Evolutionary conservation across 2,113 vertebrate species (phyloP).

Genomic region (Antidorcas marsupialis): DNA sequence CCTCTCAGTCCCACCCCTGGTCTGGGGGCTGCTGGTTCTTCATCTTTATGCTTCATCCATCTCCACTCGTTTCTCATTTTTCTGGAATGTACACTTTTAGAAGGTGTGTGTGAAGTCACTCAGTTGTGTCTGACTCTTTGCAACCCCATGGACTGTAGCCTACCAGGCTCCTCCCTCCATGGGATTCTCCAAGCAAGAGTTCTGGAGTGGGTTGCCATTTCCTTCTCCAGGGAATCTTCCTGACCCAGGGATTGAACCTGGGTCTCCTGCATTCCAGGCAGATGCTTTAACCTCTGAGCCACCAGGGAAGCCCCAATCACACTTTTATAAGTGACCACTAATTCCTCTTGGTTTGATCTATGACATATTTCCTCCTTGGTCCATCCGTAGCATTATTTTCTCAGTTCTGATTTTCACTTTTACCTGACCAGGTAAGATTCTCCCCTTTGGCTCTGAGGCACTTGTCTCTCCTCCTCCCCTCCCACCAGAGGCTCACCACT

Average conservation of each 20-base stretch:
- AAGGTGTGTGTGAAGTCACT: background rate
- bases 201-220: no score
- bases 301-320: no score
- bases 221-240: no score
- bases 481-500: background rate
- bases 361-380: background rate
- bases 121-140: no score
- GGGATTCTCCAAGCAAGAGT: no score
- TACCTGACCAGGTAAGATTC: background rate
- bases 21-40: background rate
- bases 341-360: background rate
- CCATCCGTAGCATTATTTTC: background rate
- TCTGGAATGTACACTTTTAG: background rate
- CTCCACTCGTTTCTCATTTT: background rate
- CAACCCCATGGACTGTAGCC: no score
- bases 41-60: background rate
- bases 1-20: background rate
- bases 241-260: rapidly evolving
- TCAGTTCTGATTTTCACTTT: background rate
- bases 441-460: background rate
- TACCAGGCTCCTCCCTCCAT: no score
- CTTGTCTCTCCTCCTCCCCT: background rate
- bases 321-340: background rate
- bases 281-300: no score
- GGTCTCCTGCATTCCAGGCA: no score